Percentiles rank a stretch among this genome's conserved stretches.
phyloP scores from a whole-genome alignment of 2,113 vertebrate species.

The Girardinichthys multiradiatus region DNA sequence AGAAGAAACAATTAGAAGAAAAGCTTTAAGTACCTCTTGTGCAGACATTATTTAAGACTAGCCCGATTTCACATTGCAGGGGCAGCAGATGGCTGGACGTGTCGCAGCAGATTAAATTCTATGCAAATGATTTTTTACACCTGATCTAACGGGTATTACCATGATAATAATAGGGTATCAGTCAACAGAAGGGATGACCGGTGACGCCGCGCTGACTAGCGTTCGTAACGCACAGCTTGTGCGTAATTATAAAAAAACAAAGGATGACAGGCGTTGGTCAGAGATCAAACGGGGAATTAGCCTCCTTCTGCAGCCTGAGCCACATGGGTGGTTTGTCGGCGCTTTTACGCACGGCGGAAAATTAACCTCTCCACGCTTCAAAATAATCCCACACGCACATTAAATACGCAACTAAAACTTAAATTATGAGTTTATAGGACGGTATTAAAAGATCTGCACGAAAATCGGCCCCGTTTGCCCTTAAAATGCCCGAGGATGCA shows the following conservation, averaged over 20 bases:
- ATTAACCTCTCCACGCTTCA: background rate
- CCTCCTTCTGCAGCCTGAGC: background rate
- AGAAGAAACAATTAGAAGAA: background rate
- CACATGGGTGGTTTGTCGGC: conserved; percentile 33
- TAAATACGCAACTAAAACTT: background rate
- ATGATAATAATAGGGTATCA: conserved; percentile 59
- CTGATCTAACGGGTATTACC: conserved; percentile 55
- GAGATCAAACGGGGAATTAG: conserved; percentile 21
- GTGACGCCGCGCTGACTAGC: conserved; percentile 60
- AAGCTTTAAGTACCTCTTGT: background rate
- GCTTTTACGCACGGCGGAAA: conserved; percentile 44
- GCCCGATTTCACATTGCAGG: background rate
- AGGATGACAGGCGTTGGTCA: conserved; percentile 70
- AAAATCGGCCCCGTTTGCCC: background rate
- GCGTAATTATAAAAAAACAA: conserved; percentile 76
- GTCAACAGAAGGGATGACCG: conserved; percentile 37
- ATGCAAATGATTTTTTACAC: conserved; percentile 66
- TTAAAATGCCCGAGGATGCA: background rate
- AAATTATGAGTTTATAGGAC: background rate
- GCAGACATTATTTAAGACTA: background rate
- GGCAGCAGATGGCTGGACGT: conserved; percentile 38
- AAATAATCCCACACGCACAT: background rate
- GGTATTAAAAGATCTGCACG: background rate
- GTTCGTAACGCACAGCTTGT: conserved; percentile 65
- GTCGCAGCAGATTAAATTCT: conserved; percentile 26